Percentiles rank a stretch among this genome's conserved stretches.
Evolutionary conservation across 2,888 invertebrate genomes (phyloP).

Genomic region (Hirtodrosophila confusa): DNA sequence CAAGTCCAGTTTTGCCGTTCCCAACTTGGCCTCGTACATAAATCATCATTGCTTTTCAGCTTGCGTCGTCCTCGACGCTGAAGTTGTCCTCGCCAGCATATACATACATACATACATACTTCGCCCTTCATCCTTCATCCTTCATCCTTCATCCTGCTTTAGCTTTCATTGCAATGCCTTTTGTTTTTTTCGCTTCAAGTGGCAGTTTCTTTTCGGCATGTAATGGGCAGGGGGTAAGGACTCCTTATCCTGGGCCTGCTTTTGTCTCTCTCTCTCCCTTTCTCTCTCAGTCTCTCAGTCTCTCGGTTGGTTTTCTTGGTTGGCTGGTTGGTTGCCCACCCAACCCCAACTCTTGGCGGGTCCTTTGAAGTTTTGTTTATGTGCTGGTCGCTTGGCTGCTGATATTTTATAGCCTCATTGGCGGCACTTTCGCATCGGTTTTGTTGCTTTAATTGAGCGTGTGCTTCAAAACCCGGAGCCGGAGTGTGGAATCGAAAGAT

Average conservation of each 20-base stretch:
- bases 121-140: constrained; percentile 28
- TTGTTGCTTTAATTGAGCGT: constrained; percentile 69
- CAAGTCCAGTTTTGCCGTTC: constrained; percentile 41
- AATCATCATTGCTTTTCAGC: constrained; percentile 78
- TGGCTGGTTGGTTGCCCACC: constrained; percentile 11
- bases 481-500: constrained; percentile 27
- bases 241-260: not conserved
- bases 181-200: constrained; percentile 67
- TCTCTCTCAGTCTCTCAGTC: not conserved
- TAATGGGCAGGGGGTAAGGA: not conserved
- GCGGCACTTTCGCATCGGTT: constrained; percentile 55
- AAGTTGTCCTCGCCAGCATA: constrained; percentile 53
- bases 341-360: constrained; percentile 15
- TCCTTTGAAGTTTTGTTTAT: constrained; percentile 67
- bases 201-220: constrained; percentile 65
- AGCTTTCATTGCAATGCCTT: constrained; percentile 57
- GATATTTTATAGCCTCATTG: constrained; percentile 73
- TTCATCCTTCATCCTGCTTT: constrained; percentile 18
- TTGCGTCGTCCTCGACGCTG: constrained; percentile 52
- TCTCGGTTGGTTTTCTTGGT: constrained; percentile 7
- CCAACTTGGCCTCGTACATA: constrained; percentile 69
- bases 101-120: constrained; percentile 4
- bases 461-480: constrained; percentile 18
- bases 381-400: constrained; percentile 45
- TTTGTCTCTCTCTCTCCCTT: not conserved